phyloP scores from a whole-genome alignment of 2,888 invertebrate genomes.

The Homarus gammarus region DNA sequence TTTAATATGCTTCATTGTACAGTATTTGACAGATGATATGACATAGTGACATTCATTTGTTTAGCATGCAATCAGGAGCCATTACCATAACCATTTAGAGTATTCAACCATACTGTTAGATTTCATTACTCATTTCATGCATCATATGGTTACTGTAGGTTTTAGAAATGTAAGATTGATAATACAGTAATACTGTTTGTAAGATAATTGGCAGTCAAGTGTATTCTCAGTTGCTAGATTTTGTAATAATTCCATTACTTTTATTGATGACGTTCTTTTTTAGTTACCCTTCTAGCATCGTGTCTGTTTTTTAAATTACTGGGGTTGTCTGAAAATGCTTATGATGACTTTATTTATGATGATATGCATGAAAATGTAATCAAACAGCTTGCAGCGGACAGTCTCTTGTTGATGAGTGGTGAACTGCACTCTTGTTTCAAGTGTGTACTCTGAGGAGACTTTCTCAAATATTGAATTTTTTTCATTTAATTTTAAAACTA shows the following conservation, averaged over 20 bases:
- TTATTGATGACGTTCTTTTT: not conserved
- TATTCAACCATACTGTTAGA: conserved; percentile 47
- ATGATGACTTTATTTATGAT: not conserved
- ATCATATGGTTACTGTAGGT: conserved; percentile 52
- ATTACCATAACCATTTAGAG: conserved; percentile 54
- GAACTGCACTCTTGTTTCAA: not conserved
- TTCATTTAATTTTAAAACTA: not conserved
- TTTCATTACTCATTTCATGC: conserved; percentile 58
- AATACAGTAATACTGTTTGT: not conserved
- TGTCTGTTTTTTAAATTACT: not conserved
- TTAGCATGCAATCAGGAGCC: conserved; percentile 27
- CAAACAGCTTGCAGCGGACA: not conserved
- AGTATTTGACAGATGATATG: conserved; percentile 53
- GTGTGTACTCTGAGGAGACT: not conserved
- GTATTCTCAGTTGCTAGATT: conserved; percentile 2
- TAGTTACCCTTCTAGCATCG: not conserved
- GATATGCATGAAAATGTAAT: not conserved
- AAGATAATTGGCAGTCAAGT: not conserved
- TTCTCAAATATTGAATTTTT: not conserved
- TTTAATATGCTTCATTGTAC: conserved; percentile 44
- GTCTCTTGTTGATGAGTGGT: not conserved
- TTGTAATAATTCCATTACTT: not conserved
- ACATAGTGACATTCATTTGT: conserved; percentile 25
- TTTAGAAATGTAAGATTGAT: conserved; percentile 5
- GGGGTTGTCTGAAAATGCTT: not conserved